Evolutionary conservation across 2,113 vertebrate genomes (phyloP).

Genomic region (Psettodes erumei): DNA sequence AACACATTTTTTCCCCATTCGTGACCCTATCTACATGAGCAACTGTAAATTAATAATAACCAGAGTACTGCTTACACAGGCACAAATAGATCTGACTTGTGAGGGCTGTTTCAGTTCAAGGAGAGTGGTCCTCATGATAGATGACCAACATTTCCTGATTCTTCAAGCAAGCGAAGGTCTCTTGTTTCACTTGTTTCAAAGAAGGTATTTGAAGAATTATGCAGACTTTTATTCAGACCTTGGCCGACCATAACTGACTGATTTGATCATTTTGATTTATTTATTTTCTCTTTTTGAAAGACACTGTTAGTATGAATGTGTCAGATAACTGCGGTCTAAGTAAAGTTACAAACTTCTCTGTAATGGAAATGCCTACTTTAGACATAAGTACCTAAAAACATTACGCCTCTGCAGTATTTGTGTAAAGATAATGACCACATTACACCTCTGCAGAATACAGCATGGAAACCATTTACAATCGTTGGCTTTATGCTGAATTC

Average conservation of each 20-base stretch:
- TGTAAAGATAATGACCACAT: slow-evolving; percentile 20
- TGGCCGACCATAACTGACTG: background rate
- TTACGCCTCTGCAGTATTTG: slow-evolving; percentile 12
- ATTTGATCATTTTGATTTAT: background rate
- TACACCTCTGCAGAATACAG: slow-evolving; percentile 22
- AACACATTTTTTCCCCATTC: slow-evolving; percentile 10
- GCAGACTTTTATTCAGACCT: background rate
- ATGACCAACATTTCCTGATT: background rate
- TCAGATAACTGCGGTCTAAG: background rate
- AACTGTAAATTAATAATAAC: slow-evolving; percentile 25
- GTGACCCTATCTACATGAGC: background rate
- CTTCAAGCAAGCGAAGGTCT: background rate
- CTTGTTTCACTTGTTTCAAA: background rate
- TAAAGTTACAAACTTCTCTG: background rate
- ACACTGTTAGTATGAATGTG: too few species aligned
- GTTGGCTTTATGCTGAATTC: slow-evolving; percentile 1
- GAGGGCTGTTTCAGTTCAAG: background rate
- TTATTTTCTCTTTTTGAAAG: background rate
- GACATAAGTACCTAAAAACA: background rate
- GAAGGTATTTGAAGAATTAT: background rate
- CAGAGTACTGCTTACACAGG: background rate
- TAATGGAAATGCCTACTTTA: slow-evolving; percentile 1
- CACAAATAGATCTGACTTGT: background rate
- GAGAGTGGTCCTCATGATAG: background rate
- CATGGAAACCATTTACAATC: slow-evolving; percentile 3